Conservation (phyloP, 2,888 invertebrate genomes). For the Leptarthrus brevirostris region DNA sequence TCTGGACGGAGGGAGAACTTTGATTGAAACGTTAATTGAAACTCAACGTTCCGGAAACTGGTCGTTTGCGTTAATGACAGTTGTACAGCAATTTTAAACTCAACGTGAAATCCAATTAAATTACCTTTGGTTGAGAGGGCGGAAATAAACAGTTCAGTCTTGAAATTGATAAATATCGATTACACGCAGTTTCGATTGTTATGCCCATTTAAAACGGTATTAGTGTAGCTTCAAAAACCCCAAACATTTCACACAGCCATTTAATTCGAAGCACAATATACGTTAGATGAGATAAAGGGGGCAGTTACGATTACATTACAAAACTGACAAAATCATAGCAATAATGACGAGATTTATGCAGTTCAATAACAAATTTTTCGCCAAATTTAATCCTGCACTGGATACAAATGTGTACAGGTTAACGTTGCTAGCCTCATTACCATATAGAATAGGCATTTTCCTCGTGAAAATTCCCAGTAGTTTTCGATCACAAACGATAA, state of each 20-base stretch:
- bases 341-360: too few relatives aligned
- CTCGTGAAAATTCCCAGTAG: not conserved
- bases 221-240: too few relatives aligned
- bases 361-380: too few relatives aligned
- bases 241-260: too few relatives aligned
- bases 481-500: not conserved
- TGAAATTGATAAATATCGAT: too few relatives aligned
- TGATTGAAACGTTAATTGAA: constrained; percentile 35
- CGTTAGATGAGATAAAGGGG: too few relatives aligned
- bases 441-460: not conserved
- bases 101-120: constrained; percentile 14
- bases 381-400: too few relatives aligned
- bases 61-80: constrained; percentile 24
- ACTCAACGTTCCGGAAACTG: constrained; percentile 16
- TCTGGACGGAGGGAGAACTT: not conserved
- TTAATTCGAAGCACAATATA: too few relatives aligned
- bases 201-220: too few relatives aligned
- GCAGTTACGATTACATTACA: too few relatives aligned
- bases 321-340: too few relatives aligned
- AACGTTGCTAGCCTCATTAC: not conserved
- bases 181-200: too few relatives aligned
- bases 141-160: not conserved
- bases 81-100: constrained; percentile 6
- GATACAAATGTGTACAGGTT: constrained; percentile 8
- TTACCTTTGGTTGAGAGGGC: not conserved